phyloP scores from a whole-genome alignment of 1,140 invertebrate species.

The Solen grandis region DNA sequence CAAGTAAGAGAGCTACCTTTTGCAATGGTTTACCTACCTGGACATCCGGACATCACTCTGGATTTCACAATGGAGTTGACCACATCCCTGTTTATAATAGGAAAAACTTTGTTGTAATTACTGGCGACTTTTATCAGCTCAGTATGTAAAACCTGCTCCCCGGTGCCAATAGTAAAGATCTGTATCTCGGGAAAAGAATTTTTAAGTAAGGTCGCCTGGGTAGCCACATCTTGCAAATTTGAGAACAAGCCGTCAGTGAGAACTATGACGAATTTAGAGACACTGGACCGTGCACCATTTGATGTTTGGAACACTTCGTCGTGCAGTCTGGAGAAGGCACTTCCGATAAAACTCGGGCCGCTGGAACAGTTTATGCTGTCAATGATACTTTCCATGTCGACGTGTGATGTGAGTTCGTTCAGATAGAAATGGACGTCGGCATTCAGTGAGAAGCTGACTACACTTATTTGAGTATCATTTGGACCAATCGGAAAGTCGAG shows the following conservation, averaged over 20 bases:
- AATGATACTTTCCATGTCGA: too few species aligned
- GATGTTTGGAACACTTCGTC: not conserved
- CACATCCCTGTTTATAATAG: not conserved
- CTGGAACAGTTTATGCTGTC: not conserved
- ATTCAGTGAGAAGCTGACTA: too few species aligned
- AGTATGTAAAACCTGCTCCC: not conserved
- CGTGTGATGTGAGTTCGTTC: too few species aligned
- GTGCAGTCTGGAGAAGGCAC: not conserved
- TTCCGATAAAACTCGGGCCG: conserved; percentile 10
- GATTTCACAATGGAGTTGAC: not conserved
- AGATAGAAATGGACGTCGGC: too few species aligned
- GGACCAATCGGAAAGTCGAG: not conserved
- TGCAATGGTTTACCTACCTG: conserved; percentile 13
- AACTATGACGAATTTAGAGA: not conserved
- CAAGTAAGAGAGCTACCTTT: too few species aligned
- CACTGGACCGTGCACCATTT: not conserved
- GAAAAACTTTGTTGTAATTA: conserved; percentile 6
- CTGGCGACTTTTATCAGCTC: conserved; percentile 6
- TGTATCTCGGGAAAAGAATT: not conserved
- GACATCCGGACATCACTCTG: not conserved
- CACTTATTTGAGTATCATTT: conserved; percentile 5
- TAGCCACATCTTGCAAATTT: not conserved
- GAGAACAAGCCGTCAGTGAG: too few species aligned
- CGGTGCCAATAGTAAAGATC: not conserved
- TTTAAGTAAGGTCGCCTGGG: not conserved